Conservation (phyloP, 2,797 vertebrate species). For the Betta splendens region DNA sequence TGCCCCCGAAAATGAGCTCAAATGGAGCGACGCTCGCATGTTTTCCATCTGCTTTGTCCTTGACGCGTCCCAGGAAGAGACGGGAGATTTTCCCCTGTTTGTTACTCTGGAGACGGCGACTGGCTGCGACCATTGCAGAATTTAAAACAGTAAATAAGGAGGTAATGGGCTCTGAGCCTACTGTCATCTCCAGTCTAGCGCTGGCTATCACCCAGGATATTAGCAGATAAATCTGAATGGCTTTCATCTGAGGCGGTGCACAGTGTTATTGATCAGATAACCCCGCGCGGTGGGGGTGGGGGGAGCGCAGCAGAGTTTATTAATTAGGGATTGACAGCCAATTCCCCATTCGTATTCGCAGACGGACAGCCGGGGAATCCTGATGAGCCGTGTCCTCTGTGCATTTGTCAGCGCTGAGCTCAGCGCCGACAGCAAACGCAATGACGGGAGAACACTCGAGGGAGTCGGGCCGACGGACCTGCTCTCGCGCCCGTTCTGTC, state of each 20-base stretch:
- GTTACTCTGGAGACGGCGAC: slow-evolving; percentile 66
- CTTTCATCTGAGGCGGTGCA: slow-evolving; percentile 75
- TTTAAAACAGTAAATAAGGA: slow-evolving; percentile 82
- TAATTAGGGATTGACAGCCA: slow-evolving; percentile 90
- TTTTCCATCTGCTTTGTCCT: slow-evolving; percentile 68
- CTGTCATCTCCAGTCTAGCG: slow-evolving; percentile 78
- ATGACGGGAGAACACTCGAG: slow-evolving; percentile 46
- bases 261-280: slow-evolving; percentile 85
- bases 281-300: slow-evolving; percentile 39
- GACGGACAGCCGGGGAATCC: slow-evolving; percentile 70
- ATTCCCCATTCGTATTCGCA: slow-evolving; percentile 81
- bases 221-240: slow-evolving; percentile 89
- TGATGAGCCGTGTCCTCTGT: slow-evolving; percentile 75
- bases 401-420: slow-evolving; percentile 38
- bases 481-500: slow-evolving; percentile 33
- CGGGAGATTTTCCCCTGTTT: slow-evolving; percentile 65
- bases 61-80: slow-evolving; percentile 64
- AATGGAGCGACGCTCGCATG: slow-evolving; percentile 49
- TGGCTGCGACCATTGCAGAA: slow-evolving; percentile 72
- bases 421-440: slow-evolving; percentile 49
- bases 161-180: slow-evolving; percentile 77
- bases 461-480: slow-evolving; percentile 56
- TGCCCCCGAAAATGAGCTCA: slow-evolving; percentile 36
- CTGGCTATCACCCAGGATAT: slow-evolving; percentile 81
- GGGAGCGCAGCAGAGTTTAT: slow-evolving; percentile 84